Evolutionary conservation across 2,797 vertebrate species (phyloP).

Genomic region (Arremon aurantiirostris): DNA sequence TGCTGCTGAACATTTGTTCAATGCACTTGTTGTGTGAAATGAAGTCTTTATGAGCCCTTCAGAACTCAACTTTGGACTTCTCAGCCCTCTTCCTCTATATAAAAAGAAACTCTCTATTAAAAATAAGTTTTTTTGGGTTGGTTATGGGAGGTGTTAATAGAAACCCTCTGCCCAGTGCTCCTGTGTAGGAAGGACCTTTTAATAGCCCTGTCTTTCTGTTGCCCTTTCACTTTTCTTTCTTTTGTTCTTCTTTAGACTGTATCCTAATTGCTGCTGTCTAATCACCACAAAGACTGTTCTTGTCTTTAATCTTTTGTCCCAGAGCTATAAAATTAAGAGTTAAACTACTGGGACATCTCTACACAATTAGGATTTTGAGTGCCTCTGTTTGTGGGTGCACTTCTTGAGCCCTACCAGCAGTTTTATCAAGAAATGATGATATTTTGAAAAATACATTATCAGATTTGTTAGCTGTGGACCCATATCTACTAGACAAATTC

Average conservation of each 20-base stretch:
- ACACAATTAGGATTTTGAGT: background rate
- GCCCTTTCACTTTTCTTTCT: slow-evolving; percentile 8
- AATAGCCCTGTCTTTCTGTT: slow-evolving; percentile 52
- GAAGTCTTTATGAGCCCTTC: slow-evolving; percentile 1
- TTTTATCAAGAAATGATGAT: background rate
- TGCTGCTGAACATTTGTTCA: background rate
- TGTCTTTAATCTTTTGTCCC: background rate
- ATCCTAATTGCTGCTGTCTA: slow-evolving; percentile 28
- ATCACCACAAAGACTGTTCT: background rate
- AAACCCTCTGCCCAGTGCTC: slow-evolving; percentile 61
- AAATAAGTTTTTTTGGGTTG: background rate
- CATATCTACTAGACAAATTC: background rate
- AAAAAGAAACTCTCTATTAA: background rate
- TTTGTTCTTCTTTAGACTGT: slow-evolving; percentile 21
- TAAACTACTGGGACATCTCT: background rate
- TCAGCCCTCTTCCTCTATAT: background rate
- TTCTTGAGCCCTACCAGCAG: background rate
- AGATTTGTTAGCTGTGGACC: background rate
- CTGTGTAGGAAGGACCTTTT: slow-evolving; percentile 54
- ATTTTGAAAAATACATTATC: background rate
- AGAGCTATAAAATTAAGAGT: background rate
- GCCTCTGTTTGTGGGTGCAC: background rate
- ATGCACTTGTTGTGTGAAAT: background rate
- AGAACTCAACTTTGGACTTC: slow-evolving; percentile 30
- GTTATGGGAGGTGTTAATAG: background rate